Base-by-base conservation (phyloP, 2,888 invertebrate genomes). In the Leptinotarsa tumamoca region DNA sequence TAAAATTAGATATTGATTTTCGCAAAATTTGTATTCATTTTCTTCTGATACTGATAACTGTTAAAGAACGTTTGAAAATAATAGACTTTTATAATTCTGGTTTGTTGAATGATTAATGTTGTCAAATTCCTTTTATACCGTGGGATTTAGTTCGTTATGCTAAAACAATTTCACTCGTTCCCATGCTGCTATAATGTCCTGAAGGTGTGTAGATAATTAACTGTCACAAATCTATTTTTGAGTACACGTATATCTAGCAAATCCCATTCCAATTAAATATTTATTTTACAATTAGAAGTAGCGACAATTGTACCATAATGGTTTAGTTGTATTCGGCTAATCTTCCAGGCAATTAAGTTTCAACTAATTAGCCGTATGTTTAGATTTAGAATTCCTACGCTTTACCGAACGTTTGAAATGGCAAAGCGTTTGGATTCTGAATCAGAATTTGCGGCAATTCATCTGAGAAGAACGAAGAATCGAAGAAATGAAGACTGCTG, bases 361-460 rank as follows among this genome's bases (percentile, higher is more conserved):
- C 70, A 66, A 74, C 67, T 77, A 74, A 77, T 73, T 76, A 73
- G 69, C 72, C 75, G 84, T 87, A 87, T 87, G 89, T 91, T 93
- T 92, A 89, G 94, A 90, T 95, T 96, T 96, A 96, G 95, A 96
- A 96, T 96, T 95, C 95, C 95, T 95, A 95, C 95, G 95, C 95
- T 95, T 96, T 95, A 95, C 95, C 95, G 94, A 93, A 89, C 89
- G 89, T 77, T 85, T 84, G 82, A 88, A 88, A 91, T 91, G 95
- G 95, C 94, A 96, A 96, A 95, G 95, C 95, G 95, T 96, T 95
- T 95, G 95, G 95, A 95, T 95, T 95, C 95, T 95, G 94, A 95
- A 95, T 95, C 95, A 89, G 91, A 93, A 91, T 90, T 27, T 67
- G 74, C 72, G 78, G 73, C 86, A 87, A 82, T 54, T 69, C 73